Percentiles rank a stretch among this genome's conserved stretches.
These are phyloP conservation scores for Hydrocynus forskahlii DNA, from an alignment of 2,797 vertebrate species.

Conservation along the genomic window DNA sequence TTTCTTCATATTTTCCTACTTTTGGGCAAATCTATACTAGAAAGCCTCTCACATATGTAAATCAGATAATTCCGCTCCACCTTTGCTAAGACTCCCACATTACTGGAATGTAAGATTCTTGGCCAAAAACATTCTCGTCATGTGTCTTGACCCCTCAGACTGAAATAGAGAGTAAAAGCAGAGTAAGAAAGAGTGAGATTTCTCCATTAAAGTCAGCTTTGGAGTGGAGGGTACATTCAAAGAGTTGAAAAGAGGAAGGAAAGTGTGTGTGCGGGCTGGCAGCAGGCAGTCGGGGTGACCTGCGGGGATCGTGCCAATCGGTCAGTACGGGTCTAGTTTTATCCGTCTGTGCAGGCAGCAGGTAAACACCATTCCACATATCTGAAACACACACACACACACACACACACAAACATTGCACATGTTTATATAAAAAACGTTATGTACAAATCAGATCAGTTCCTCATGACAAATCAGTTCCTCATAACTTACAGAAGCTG, in stretches of 20 bases:
- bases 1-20: neutral
- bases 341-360: conserved; percentile 83
- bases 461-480: too few relatives aligned
- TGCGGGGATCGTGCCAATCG: neutral
- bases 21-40: neutral
- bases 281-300: conserved; percentile 21
- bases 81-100: neutral
- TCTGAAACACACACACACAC: conserved; percentile 71
- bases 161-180: conserved; percentile 2
- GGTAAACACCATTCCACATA: conserved; percentile 85
- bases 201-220: conserved; percentile 1
- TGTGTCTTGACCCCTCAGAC: neutral
- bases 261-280: conserved; percentile 16
- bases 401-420: conserved; percentile 16
- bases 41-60: conserved; percentile 1
- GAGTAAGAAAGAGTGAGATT: neutral
- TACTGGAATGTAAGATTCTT: neutral
- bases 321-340: conserved; percentile 79
- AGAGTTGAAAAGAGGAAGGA: conserved; percentile 17
- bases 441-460: neutral
- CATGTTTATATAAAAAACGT: neutral
- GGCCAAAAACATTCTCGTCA: conserved; percentile 10
- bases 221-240: neutral
- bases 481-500: too few relatives aligned
- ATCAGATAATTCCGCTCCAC: neutral